Evolutionary conservation across 1,140 invertebrate species (phyloP), one percentile per base, ranked within the genome.

Genomic region (Hypothenemus hampei): DNA sequence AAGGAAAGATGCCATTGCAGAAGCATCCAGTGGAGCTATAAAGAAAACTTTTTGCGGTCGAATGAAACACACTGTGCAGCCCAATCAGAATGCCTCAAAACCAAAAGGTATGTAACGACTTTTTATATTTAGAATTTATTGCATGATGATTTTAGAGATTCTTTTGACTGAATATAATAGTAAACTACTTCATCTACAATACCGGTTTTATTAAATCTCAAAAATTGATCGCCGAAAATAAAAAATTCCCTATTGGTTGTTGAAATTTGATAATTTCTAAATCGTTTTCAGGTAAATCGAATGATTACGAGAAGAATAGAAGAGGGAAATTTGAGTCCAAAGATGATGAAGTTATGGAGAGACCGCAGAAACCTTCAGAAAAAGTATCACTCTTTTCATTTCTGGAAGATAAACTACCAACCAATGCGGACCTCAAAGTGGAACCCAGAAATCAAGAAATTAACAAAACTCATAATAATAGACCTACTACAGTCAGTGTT

Each of bases 321-420:
- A 8, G 72, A 73, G 6, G 68, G 60, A 60, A 55, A 41, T 44
- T 41, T 40, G 18, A 13, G 4, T 24, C 22, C 71, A 72, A 55
- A 63, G 72, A 46, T 64, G 40, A 79, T 77, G 55, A 84, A 81
- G 64, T 79, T 82, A 76, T 77, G 48, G 78, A 77, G 47, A 77
- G 78, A 37, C 66, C 67, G 29, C 76, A 77, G 16, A 91, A 89
- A 71, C 89, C 89, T 2, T 87, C 86, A 47, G 88, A 85, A 15
- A 89, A 86, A 69, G 82, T 91, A 1, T 91, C 88, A 1, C 71
- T 93, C 1, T 93, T 93, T 74, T 89, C 91, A 70, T 94, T 91
- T 67, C 74, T 93, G 3, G 87, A 90, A 68, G 84, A 87, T 61
- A 90, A 90, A 74, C 73, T 93, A 18, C 85, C 85, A 37, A 74